Conservation (phyloP, 2,113 vertebrate genomes). For the Calyptommatus sinebrachiatus region DNA sequence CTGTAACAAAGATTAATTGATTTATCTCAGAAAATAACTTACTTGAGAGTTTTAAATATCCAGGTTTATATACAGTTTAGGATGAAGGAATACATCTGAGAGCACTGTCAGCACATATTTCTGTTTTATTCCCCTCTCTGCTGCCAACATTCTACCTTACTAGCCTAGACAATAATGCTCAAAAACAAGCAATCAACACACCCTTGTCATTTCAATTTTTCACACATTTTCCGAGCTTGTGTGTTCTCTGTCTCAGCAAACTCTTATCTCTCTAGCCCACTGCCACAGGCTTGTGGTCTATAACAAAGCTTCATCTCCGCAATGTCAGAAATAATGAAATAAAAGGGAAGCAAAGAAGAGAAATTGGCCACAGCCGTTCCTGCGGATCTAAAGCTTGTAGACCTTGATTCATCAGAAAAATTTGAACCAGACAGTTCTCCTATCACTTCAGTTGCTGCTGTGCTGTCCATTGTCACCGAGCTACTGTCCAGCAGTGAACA, state of each 20-base stretch:
- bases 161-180: conserved; percentile 38
- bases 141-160: conserved; percentile 41
- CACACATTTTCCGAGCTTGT: conserved; percentile 56
- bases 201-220: conserved; percentile 61
- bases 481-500: neutral
- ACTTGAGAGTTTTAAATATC: conserved; percentile 56
- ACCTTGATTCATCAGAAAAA: conserved; percentile 36
- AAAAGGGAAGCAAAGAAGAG: conserved; percentile 45
- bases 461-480: conserved; percentile 12
- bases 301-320: conserved; percentile 54
- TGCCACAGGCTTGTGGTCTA: conserved; percentile 38
- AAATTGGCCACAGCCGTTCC: conserved; percentile 46
- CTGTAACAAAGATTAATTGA: conserved; percentile 31
- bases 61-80: conserved; percentile 14
- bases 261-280: conserved; percentile 55
- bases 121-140: neutral
- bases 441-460: conserved; percentile 29
- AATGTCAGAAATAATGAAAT: conserved; percentile 63
- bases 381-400: conserved; percentile 37
- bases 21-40: conserved; percentile 27
- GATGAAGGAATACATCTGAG: conserved; percentile 15
- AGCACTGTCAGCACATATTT: conserved; percentile 40
- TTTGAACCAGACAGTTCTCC: conserved; percentile 25
- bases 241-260: conserved; percentile 47
- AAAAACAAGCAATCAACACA: conserved; percentile 48